Conservation (phyloP, 2,888 invertebrate species). For the Adelphocoris suturalis region DNA sequence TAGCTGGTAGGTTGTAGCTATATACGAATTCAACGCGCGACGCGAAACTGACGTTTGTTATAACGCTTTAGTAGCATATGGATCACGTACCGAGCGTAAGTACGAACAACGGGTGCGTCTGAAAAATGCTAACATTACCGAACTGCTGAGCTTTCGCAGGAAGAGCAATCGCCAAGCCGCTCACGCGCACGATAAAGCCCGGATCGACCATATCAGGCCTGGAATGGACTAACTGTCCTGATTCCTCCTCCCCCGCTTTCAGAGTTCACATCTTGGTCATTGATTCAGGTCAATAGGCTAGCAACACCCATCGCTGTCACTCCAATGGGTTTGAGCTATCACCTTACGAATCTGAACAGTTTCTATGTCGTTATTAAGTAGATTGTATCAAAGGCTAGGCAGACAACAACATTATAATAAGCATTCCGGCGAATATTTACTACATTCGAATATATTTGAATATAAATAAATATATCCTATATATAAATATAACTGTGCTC, state of each 20-base stretch:
- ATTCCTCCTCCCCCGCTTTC: not conserved
- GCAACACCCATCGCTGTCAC: not conserved
- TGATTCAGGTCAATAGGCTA: slow-evolving; percentile 17
- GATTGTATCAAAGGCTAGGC: too few species aligned
- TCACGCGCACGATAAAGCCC: not conserved
- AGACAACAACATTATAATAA: too few species aligned
- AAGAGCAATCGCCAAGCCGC: slow-evolving; percentile 23
- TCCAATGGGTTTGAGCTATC: not conserved
- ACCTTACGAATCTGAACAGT: too few species aligned
- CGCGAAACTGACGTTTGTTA: too few species aligned
- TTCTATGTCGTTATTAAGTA: too few species aligned
- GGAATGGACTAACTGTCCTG: slow-evolving; percentile 15
- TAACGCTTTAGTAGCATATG: not conserved
- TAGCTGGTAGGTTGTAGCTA: too few species aligned
- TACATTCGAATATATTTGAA: too few species aligned
- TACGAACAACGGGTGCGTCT: not conserved
- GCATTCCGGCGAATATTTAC: too few species aligned
- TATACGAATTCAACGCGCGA: too few species aligned
- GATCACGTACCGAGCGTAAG: not conserved
- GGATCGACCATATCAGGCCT: slow-evolving; percentile 21
- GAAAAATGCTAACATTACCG: slow-evolving; percentile 6
- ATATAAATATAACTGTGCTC: too few species aligned
- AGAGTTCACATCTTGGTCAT: not conserved
- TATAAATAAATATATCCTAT: too few species aligned
- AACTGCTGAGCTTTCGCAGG: not conserved